phyloP scores from a whole-genome alignment of 2,888 invertebrate species.

The Pseudolycoriella hygida region DNA sequence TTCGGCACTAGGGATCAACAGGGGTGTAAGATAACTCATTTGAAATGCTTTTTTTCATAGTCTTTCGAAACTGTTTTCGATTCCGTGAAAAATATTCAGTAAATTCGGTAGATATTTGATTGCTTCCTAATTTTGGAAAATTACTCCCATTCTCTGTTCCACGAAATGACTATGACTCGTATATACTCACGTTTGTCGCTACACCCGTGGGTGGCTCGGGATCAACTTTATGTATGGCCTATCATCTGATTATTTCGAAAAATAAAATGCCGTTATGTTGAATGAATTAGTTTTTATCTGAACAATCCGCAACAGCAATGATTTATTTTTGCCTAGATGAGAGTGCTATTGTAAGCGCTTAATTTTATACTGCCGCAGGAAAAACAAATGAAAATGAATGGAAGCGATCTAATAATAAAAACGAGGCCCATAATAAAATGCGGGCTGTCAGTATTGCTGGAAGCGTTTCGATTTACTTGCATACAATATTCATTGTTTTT shows the following conservation, averaged over 20 bases:
- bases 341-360: background rate
- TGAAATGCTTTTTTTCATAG: too few species aligned
- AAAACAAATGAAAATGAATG: too few species aligned
- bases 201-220: too few species aligned
- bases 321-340: background rate
- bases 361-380: background rate
- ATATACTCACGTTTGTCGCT: too few species aligned
- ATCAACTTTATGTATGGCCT: background rate
- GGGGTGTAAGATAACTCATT: too few species aligned
- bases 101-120: background rate
- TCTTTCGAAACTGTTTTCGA: too few species aligned
- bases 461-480: too few species aligned
- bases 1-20: too few species aligned
- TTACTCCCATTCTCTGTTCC: background rate
- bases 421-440: background rate
- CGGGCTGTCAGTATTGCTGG: too few species aligned
- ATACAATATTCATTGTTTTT: slow-evolving; percentile 12
- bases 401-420: background rate
- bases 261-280: background rate
- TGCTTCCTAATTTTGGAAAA: background rate
- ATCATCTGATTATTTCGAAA: background rate
- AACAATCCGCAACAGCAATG: slow-evolving; percentile 1
- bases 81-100: too few species aligned
- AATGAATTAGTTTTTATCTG: slow-evolving; percentile 1
- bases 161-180: background rate